A percentile compares a stretch with the other conserved stretches of the same genome.
phyloP scores from a whole-genome alignment of 2,797 vertebrate species.

The Bryconaethiops microstoma region DNA sequence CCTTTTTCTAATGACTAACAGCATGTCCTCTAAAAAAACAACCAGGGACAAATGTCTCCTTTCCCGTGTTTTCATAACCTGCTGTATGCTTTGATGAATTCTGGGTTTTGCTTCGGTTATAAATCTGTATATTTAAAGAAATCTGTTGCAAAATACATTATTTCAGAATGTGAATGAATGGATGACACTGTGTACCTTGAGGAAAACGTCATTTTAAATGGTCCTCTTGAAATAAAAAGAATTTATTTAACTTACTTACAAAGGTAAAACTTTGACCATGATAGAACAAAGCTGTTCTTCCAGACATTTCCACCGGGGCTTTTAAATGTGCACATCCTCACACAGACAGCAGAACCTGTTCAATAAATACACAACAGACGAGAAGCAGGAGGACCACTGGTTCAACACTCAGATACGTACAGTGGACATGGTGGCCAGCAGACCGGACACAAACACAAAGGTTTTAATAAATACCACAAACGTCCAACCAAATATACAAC shows the following conservation, averaged over 20 bases:
- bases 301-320: constrained; percentile 78
- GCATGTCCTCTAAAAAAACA: neutral
- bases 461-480: constrained; percentile 92
- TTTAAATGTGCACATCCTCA: constrained; percentile 69
- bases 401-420: constrained; percentile 84
- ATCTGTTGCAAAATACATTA: too few species aligned
- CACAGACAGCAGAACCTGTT: constrained; percentile 76
- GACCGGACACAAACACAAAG: constrained; percentile 86
- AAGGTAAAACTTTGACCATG: constrained; percentile 88
- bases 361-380: constrained; percentile 80
- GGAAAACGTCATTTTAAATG: constrained; percentile 52
- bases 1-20: neutral
- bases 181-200: too few species aligned
- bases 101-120: neutral
- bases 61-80: neutral
- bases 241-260: constrained; percentile 95
- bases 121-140: constrained; percentile 24
- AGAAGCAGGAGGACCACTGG: constrained; percentile 78
- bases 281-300: constrained; percentile 80
- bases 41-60: too few species aligned
- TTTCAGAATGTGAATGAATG: too few species aligned
- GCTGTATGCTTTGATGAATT: neutral
- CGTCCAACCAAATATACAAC: constrained; percentile 89
- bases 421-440: constrained; percentile 81
- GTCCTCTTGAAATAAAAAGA: constrained; percentile 87